Base-by-base conservation (phyloP, 1,140 invertebrate genomes). In the Eumeta japonica region DNA sequence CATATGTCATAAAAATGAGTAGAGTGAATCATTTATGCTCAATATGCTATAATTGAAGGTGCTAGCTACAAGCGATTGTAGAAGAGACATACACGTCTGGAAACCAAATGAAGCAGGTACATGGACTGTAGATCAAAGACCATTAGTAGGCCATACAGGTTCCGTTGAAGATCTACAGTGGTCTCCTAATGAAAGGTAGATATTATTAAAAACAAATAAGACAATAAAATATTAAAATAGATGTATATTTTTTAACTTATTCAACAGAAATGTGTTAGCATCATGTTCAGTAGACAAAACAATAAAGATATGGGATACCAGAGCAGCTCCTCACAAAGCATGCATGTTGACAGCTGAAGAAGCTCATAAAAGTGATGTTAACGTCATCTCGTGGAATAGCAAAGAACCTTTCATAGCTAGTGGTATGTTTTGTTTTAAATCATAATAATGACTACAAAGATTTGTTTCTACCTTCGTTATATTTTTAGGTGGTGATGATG, bases 151-250 rank as follows among this genome's bases (percentile, higher is more conserved):
- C 1, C 97, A 99, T 62, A 87, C 84, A 13, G 84, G 82, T 28
- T 98, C 95, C 35, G 92, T 99, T 4, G 97, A 99, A 80, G 97
- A 99, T 76, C 79, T 99, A 41, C 94, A 98, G 57, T 99, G 97
- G 97, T 98, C 95, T 42, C 94, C 95, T 2, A 97, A 87, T 77
- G 97, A 99, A 79, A 80, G 73, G 58, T 76, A 55, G 45, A 14
- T 16, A 32, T 38, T 38, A 2, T 31, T 28, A 20, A 24, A 24
- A 7, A 24, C 19, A 12, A 4, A 18, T 9, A 41, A 31, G n/a
- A n/a, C n/a, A n/a, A n/a, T n/a, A n/a, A n/a, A n/a, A n/a, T n/a
- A n/a, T n/a, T n/a, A 24, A 7, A n/a, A 24, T 24, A 7, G 20
- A 24, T 24, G 20, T n/a, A 7, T 24, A 24, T 33, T 33, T 18